Percentiles rank a stretch among this genome's conserved stretches.
Evolutionary conservation across 2,113 vertebrate genomes (phyloP).

Genomic region (Grammomys dolichurus): DNA sequence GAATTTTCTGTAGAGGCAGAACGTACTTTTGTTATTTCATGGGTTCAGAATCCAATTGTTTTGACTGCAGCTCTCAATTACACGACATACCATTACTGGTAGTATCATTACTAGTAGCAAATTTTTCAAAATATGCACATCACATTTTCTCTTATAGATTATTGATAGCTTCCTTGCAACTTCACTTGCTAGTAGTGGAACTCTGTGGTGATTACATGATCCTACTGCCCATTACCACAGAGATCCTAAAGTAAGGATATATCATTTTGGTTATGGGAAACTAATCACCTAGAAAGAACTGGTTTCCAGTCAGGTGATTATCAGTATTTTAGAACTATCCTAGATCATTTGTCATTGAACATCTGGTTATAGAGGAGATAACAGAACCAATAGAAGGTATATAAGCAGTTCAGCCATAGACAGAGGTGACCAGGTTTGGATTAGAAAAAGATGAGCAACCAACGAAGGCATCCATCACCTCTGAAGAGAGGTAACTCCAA

Average conservation of each 20-base stretch:
- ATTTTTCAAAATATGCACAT: constrained; percentile 97
- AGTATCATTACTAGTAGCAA: constrained; percentile 93
- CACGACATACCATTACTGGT: constrained; percentile 91
- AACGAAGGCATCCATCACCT: constrained; percentile 92
- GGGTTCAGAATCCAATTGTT: constrained; percentile 94
- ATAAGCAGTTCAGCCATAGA: constrained; percentile 96
- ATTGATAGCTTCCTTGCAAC: constrained; percentile 91
- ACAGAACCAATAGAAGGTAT: constrained; percentile 97
- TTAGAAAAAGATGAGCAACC: constrained; percentile 93
- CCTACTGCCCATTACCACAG: constrained; percentile 91
- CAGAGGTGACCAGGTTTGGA: constrained; percentile 93
- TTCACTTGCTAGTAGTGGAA: constrained; percentile 92
- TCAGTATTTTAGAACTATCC: constrained; percentile 94
- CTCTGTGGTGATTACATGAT: constrained; percentile 95
- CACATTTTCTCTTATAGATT: constrained; percentile 95
- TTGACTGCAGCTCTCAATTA: constrained; percentile 96
- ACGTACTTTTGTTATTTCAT: constrained; percentile 96
- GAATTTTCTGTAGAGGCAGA: constrained; percentile 91
- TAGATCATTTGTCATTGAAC: constrained; percentile 97
- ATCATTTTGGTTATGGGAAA: constrained; percentile 95
- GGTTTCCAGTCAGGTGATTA: constrained; percentile 95
- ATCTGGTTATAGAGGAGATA: constrained; percentile 96
- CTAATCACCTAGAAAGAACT: constrained; percentile 95
- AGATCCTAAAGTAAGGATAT: constrained; percentile 91
- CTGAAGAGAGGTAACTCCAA: constrained; percentile 94